phyloP scores from a whole-genome alignment of 2,888 invertebrate genomes.

The Holacanthella duospinosa region DNA sequence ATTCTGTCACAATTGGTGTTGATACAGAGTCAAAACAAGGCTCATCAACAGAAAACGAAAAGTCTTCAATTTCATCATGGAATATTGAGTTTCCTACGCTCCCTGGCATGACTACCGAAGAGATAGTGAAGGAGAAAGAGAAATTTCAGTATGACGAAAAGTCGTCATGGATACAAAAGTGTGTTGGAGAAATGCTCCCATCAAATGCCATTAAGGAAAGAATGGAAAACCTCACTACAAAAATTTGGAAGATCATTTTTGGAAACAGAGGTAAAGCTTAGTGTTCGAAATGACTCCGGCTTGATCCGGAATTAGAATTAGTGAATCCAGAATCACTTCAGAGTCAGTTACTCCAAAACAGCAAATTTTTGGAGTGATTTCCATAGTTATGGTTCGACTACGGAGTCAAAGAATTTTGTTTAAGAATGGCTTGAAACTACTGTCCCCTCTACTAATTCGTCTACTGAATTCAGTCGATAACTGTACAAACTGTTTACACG shows the following conservation, averaged over 20 bases:
- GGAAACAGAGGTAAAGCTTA: background rate
- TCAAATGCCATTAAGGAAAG: conserved; percentile 31
- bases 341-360: too few relatives aligned
- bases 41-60: background rate
- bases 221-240: conserved; percentile 29
- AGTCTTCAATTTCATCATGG: too few relatives aligned
- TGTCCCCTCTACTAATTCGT: too few relatives aligned
- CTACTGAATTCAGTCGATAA: too few relatives aligned
- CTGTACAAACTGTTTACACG: too few relatives aligned
- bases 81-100: background rate
- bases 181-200: conserved; percentile 32
- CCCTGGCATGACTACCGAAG: conserved; percentile 3
- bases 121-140: too few relatives aligned
- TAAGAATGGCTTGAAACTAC: too few relatives aligned
- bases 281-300: background rate
- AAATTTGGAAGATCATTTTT: conserved; percentile 18
- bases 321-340: too few relatives aligned
- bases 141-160: background rate
- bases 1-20: background rate
- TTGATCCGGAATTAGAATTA: too few relatives aligned
- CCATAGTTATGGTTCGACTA: too few relatives aligned
- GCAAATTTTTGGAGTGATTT: too few relatives aligned
- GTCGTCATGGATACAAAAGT: conserved; percentile 29
- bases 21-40: background rate
- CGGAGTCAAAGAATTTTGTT: too few relatives aligned